Percentiles rank a stretch among this genome's conserved stretches.
Evolutionary conservation across 2,888 invertebrate genomes (phyloP).

Genomic region (Ectropis crepuscularia): DNA sequence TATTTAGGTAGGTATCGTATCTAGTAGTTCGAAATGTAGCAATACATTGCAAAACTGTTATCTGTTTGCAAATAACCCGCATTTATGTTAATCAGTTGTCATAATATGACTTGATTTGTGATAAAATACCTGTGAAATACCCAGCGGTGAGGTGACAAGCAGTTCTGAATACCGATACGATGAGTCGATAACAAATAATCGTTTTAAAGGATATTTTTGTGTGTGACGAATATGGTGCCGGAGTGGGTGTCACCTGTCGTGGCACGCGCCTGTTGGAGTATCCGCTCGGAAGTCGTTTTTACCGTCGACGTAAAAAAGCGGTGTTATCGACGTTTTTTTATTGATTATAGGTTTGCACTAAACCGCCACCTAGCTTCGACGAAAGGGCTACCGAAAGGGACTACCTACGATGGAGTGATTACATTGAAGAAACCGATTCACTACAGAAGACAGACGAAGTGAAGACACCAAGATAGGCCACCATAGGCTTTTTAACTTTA

Average conservation of each 20-base stretch:
- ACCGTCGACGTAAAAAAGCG: neutral
- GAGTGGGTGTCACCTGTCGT: slow-evolving; percentile 27
- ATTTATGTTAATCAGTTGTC: slow-evolving; percentile 32
- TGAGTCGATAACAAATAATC: slow-evolving; percentile 26
- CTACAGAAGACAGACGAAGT: too few relatives aligned
- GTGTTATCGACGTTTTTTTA: too few relatives aligned
- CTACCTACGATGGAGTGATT: too few relatives aligned
- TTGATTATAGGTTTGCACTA: too few relatives aligned
- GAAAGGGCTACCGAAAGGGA: too few relatives aligned
- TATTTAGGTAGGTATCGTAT: neutral
- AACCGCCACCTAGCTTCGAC: too few relatives aligned
- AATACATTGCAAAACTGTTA: slow-evolving; percentile 24
- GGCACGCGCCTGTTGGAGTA: slow-evolving; percentile 21
- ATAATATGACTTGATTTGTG: slow-evolving; percentile 25
- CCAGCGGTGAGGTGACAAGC: slow-evolving; percentile 7
- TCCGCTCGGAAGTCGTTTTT: slow-evolving; percentile 29
- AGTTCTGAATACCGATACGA: slow-evolving; percentile 30
- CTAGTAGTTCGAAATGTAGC: slow-evolving; percentile 9
- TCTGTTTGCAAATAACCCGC: slow-evolving; percentile 30
- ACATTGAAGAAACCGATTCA: too few relatives aligned
- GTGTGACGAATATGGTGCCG: slow-evolving; percentile 4
- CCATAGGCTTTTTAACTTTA: too few relatives aligned
- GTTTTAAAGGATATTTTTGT: slow-evolving; percentile 11
- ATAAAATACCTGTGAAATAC: slow-evolving; percentile 17
- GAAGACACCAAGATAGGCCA: too few relatives aligned